A percentile compares a stretch with the other conserved stretches of the same genome.
These are phyloP conservation scores for Acromyrmex echinatior DNA, from an alignment of 1,140 invertebrate species.

Conservation along the genomic window DNA sequence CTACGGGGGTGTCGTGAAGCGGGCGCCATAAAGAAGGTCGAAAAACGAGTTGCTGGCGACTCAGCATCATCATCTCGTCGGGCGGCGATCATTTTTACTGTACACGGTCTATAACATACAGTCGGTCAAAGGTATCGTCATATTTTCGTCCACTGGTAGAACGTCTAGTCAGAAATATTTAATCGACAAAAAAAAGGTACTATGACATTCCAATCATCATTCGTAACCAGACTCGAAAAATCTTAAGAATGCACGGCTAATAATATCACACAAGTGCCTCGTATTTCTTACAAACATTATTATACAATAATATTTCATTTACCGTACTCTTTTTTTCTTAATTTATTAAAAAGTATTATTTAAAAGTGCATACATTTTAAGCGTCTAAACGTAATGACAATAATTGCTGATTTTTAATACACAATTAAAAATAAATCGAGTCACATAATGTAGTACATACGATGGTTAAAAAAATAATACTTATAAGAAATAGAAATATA, in stretches of 20 bases:
- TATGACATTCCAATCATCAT: conserved; percentile 37
- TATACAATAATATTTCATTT: not conserved
- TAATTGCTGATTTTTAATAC: not conserved
- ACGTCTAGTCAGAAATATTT: conserved; percentile 27
- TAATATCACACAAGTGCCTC: not conserved
- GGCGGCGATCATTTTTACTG: conserved; percentile 53
- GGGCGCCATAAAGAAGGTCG: conserved; percentile 56
- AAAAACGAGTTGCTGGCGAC: conserved; percentile 55
- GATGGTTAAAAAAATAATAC: not conserved
- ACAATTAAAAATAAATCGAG: not conserved
- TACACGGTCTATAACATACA: conserved; percentile 20
- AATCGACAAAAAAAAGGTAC: conserved; percentile 26
- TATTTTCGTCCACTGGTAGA: conserved; percentile 25
- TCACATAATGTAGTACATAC: not conserved
- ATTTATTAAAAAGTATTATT: not conserved
- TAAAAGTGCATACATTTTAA: not conserved
- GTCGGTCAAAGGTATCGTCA: conserved; percentile 58
- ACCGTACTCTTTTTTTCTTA: not conserved
- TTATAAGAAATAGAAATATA: not conserved
- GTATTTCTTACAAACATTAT: not conserved
- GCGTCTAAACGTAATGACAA: not conserved
- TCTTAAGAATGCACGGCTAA: not conserved
- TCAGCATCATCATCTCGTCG: conserved; percentile 46
- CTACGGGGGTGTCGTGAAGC: conserved; percentile 28
- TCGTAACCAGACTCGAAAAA: not conserved